Evolutionary conservation across 2,113 vertebrate species (phyloP), one percentile per base, ranked within the genome.

Genomic region (Elephas maximus): DNA sequence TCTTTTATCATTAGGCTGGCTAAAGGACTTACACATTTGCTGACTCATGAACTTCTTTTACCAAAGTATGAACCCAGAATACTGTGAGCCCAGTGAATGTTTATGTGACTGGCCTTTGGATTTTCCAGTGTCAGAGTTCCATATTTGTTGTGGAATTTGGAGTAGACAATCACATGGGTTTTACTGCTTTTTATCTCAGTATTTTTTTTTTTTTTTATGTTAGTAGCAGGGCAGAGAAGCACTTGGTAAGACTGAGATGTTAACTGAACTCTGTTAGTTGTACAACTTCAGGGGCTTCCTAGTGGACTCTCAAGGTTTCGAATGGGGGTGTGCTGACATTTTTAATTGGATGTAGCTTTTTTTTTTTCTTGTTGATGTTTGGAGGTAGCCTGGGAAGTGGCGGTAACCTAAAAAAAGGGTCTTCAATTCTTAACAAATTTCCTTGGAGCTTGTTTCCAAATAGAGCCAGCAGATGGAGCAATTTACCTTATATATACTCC

Each of bases 401-500:
- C 53, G 8, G 77, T 8, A 7, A 37, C 37, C 37, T 37, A 37
- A 37, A 37, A 37, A 37, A 37, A 44, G 85, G 14, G 21, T 53
- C n/a, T 20, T 80, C 33, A 48, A 15, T 85, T 95, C 73, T 88
- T 88, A 45, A 15, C 62, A 53, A 24, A 44, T 95, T 96, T 67
- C 21, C 33, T 71, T 51, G 53, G 62, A 91, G 30, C 30, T 97
- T 82, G 53, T 90, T 97, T 90, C 87, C 69, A 0, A 92, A 91
- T n/a, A 14, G 1, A 85, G 41, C 98, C 99, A 98, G 98, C 95
- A 99, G 99, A 97, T 99, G 98, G 99, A 95, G 97, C 98, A 96
- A 96, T 98, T 96, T 89, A 88, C 97, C 97, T 97, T 95, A 88
- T 86, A 93, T 98, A 95, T 82, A 73, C 28, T 74, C 30, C 45